Evolutionary conservation across 30 jellyfish, hydroid and myxozoan species (phyloP), one percentile per base, ranked within the genome.

Genomic region (Hydra vulgaris): DNA sequence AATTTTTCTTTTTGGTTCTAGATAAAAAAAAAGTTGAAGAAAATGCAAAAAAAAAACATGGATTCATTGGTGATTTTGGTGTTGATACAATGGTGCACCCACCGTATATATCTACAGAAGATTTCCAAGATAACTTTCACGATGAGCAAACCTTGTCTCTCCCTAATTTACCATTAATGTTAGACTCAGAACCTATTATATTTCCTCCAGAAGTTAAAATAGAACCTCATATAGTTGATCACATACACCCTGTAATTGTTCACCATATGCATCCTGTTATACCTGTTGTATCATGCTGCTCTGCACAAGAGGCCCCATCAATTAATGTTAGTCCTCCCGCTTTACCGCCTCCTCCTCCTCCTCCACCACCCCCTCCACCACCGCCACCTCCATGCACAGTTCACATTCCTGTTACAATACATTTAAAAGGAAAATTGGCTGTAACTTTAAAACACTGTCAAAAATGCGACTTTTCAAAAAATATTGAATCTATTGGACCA

Each of bases 361-460:
- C 97, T 7, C 97, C 97, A 7, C 97, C 97, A 56, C 97, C 97
- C 7, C 89, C 88, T 8, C 93, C 89, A 8, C 93, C 93, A 66
- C 98, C 98, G 8, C 98, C 98, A 0, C 98, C 98, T 5, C 98
- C 98, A 0, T 92, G 98, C 78, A 86, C 95, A 18, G 98, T 92
- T 7, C 96, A 93, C 18, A 92, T 92, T 18, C 98, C 98, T 17
- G 96, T 92, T 12, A 92, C 98, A 7, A 87, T 92, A n/a, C 96
- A 92, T 70, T 82, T 92, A 55, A 92, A 92, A 73, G 98, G 98
- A 21, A 93, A 92, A 79, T 68, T 92, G 66, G 98, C 98, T 21
- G 88, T 92, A 75, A 92, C 87, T 66, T 61, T 92, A 89, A 92
- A 92, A 74, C 96, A 88, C 82, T 88, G 96, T 55, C 90, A 89